Evolutionary conservation across 2,888 invertebrate genomes (phyloP).

Genomic region (Yponomeuta malinellus): DNA sequence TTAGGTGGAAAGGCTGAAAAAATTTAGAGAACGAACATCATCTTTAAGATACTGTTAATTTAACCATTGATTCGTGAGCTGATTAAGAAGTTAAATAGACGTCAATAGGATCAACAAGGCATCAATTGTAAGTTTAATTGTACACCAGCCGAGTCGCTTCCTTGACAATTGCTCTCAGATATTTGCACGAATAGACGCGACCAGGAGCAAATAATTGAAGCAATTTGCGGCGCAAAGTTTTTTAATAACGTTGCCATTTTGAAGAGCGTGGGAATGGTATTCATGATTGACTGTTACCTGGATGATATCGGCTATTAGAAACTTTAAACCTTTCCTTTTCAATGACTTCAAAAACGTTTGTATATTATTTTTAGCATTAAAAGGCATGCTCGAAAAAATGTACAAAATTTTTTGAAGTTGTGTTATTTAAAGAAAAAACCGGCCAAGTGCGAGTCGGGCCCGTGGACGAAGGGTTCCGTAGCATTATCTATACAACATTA

Average conservation of each 20-base stretch:
- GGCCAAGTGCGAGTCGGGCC: no score
- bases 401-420: no score
- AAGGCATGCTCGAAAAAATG: no score
- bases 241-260: background rate
- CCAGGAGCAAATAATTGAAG: background rate
- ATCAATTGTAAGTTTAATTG: conserved; percentile 11
- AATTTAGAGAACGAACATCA: no score
- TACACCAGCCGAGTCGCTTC: background rate
- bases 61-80: background rate
- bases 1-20: no score
- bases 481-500: no score
- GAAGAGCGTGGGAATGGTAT: background rate
- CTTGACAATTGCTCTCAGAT: conserved; percentile 8
- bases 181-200: background rate
- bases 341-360: background rate
- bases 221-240: background rate
- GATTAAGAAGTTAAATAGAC: background rate
- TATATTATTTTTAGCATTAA: no score
- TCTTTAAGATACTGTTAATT: background rate
- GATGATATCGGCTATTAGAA: background rate
- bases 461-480: no score
- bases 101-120: conserved; percentile 12
- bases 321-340: background rate
- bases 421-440: no score
- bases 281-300: background rate